Evolutionary conservation across 1,140 invertebrate genomes (phyloP).

Genomic region (Bombus fervidus): DNA sequence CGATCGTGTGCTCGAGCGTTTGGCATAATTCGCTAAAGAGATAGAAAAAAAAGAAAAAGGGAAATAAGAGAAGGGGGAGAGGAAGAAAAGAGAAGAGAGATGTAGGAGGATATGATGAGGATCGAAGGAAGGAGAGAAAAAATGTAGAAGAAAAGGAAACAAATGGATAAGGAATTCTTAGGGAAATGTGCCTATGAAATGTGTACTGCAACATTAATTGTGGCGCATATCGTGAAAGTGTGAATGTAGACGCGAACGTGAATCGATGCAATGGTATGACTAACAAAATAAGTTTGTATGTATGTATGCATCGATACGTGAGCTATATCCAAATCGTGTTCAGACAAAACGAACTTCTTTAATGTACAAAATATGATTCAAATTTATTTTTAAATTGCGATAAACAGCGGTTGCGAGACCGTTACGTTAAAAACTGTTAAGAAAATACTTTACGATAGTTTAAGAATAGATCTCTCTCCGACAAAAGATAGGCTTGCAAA

Average conservation of each 20-base stretch:
- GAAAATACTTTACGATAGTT: constrained; percentile 33
- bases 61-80: neutral
- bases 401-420: constrained; percentile 5
- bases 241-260: constrained; percentile 36
- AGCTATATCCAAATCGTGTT: constrained; percentile 54
- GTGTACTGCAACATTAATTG: constrained; percentile 23
- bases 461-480: constrained; percentile 40
- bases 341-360: constrained; percentile 56
- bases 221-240: constrained; percentile 30
- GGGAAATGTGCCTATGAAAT: constrained; percentile 32
- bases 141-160: neutral
- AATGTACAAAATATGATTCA: constrained; percentile 71
- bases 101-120: neutral
- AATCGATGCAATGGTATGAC: constrained; percentile 20
- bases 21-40: constrained; percentile 3
- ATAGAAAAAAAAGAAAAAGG: neutral
- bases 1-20: constrained; percentile 23
- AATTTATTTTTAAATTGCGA: constrained; percentile 72
- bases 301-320: constrained; percentile 25
- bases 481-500: neutral
- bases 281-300: neutral
- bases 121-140: neutral
- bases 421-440: constrained; percentile 40
- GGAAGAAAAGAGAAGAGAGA: neutral
- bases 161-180: neutral